A percentile compares a stretch with the other conserved stretches of the same genome.
These are phyloP conservation scores for Leptogaster cylindrica DNA, from an alignment of 2,888 invertebrate species.

Conservation along the genomic window DNA sequence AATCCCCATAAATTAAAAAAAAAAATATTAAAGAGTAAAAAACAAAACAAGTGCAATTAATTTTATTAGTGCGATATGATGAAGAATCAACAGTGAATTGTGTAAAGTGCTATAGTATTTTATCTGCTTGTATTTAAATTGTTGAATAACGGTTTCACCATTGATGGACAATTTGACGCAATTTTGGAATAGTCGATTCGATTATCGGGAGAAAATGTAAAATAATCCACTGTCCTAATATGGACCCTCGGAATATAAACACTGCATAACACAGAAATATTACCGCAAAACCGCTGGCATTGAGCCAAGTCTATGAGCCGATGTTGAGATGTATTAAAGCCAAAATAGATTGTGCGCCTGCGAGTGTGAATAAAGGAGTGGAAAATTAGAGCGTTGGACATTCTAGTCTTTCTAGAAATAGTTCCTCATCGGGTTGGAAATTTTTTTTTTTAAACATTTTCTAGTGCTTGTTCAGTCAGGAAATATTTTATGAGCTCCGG, in stretches of 20 bases:
- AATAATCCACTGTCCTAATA: constrained; percentile 48
- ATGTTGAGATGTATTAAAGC: background rate
- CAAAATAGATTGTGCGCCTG: constrained; percentile 22
- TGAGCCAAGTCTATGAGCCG: constrained; percentile 28
- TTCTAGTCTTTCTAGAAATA: constrained; percentile 33
- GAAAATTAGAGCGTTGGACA: constrained; percentile 27
- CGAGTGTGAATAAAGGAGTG: constrained; percentile 31
- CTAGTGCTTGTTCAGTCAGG: too few species aligned
- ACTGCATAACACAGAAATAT: constrained; percentile 25
- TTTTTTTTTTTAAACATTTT: constrained; percentile 1
- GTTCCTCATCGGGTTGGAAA: constrained; percentile 16
- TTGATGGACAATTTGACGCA: background rate
- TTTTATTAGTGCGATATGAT: background rate
- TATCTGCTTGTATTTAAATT: background rate
- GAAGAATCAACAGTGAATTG: constrained; percentile 1
- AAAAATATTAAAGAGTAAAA: background rate
- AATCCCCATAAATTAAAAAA: background rate
- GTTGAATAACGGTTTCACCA: background rate
- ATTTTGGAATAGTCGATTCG: background rate
- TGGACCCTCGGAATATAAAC: constrained; percentile 45
- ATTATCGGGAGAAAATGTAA: constrained; percentile 37
- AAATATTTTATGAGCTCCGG: too few species aligned
- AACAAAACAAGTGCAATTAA: background rate
- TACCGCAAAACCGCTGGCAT: constrained; percentile 26
- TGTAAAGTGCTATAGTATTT: background rate